Base-by-base conservation (phyloP, 2,888 invertebrate genomes). In the Trissonchulus sp. region DNA sequence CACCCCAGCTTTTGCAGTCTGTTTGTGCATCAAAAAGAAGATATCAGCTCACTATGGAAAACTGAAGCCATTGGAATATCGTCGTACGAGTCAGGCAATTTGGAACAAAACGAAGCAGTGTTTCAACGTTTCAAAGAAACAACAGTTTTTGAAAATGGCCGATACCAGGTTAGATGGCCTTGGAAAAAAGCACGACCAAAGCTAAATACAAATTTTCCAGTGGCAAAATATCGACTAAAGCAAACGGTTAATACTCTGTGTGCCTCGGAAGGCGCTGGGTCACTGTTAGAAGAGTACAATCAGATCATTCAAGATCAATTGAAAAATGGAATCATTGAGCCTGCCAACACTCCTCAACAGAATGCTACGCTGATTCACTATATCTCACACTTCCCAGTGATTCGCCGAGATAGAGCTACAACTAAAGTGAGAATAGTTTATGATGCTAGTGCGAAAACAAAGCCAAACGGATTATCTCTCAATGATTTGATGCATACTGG, bases 341-440 rank as follows among this genome's bases (percentile, higher is more conserved):
- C 60, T 18, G 60, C n/a, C 18, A 60, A 18, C 18, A n/a, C 60
- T 60, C 18, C 18, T 18, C 60, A 60, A 60, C 60, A 60, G 60
- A n/a, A 60, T 60, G 60, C 18, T 60, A 18, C 60, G n/a, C 18
- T 60, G 18, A 60, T 18, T 18, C 60, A 60, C n/a, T 60, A 60
- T n/a, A n/a, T 60, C 18, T n/a, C 60, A 60, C 60, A 60, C 60
- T 60, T 60, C 60, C 60, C 60, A 18, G 60, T 60, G n/a, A 60
- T 60, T n/a, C 18, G n/a, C 18, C 60, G 60, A n/a, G 60, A 60
- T n/a, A 18, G n/a, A 18, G 60, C n/a, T 60, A 60, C 60, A n/a
- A 60, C 60, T 60, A 60, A 60, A n/a, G 60, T 60, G n/a, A 18
- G 60, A 60, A 60, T 60, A 18, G 60, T 60, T 60, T 60, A 60